phyloP scores from a whole-genome alignment of 2,888 invertebrate species.

The Lottia gigantea region DNA sequence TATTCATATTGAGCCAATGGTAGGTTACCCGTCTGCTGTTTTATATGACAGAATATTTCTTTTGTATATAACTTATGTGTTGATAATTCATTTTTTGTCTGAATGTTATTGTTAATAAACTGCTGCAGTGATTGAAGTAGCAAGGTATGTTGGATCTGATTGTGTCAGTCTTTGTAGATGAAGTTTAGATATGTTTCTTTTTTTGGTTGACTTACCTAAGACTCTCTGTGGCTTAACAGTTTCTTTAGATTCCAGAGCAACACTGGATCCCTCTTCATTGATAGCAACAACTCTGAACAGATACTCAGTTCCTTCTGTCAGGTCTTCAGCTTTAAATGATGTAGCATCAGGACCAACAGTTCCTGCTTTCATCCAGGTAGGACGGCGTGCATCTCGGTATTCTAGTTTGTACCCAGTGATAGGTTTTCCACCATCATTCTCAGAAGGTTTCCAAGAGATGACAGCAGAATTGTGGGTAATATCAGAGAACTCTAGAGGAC shows the following conservation, averaged over 20 bases:
- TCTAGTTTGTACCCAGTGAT: slow-evolving; percentile 60
- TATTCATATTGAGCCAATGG: no score
- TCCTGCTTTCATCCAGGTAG: slow-evolving; percentile 81
- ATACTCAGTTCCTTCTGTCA: slow-evolving; percentile 80
- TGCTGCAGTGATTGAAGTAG: no score
- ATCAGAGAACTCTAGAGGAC: slow-evolving; percentile 79
- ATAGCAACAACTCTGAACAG: slow-evolving; percentile 87
- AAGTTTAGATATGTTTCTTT: not conserved
- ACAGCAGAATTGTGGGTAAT: slow-evolving; percentile 87
- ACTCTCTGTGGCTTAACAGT: slow-evolving; percentile 45
- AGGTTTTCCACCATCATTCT: slow-evolving; percentile 56
- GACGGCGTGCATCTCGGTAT: slow-evolving; percentile 80
- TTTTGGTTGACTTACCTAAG: slow-evolving; percentile 37
- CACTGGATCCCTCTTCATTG: slow-evolving; percentile 91
- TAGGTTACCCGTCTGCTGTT: no score
- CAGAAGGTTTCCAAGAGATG: slow-evolving; percentile 70
- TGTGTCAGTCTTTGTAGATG: no score
- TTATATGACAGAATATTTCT: no score
- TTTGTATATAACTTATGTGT: no score
- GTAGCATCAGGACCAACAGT: slow-evolving; percentile 44
- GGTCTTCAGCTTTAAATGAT: slow-evolving; percentile 34
- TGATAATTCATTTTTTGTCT: no score
- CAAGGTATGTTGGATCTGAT: no score
- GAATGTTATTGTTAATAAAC: no score
- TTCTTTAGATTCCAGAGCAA: slow-evolving; percentile 77